These are phyloP conservation scores for Oscarella lobularis DNA, from an alignment of 37 sponge, comb jelly and placozoan genomes.

Conservation along the genomic window DNA sequence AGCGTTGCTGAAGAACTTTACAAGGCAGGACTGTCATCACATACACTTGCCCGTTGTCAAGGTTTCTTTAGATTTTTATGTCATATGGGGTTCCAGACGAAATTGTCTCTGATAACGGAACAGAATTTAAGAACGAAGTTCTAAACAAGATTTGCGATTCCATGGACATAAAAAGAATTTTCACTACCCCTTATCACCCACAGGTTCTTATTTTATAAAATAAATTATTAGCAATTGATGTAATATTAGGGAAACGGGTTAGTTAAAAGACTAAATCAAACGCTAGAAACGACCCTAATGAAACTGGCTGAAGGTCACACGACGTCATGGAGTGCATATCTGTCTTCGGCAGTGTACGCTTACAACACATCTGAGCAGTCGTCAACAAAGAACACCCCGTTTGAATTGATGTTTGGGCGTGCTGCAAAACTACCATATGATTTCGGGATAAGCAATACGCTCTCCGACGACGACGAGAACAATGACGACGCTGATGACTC, in stretches of 20 bases:
- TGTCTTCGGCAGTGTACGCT: neutral
- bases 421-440: slow-evolving; percentile 14
- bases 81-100: slow-evolving; percentile 15
- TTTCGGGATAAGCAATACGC: neutral
- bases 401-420: slow-evolving; percentile 6
- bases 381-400: neutral
- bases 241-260: neutral
- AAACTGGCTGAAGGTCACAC: slow-evolving; percentile 6
- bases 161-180: slow-evolving; percentile 6
- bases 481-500: neutral
- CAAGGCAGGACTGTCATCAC: no score
- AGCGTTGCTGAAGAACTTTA: neutral
- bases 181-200: slow-evolving; percentile 25
- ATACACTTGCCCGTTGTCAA: no score
- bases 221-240: no score
- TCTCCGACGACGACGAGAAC: neutral
- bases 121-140: slow-evolving; percentile 14
- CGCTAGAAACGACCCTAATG: neutral
- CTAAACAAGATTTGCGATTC: slow-evolving; percentile 2
- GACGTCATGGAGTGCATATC: neutral
- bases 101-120: slow-evolving; percentile 21
- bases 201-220: no score
- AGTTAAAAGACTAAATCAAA: neutral
- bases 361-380: neutral
- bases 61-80: slow-evolving; percentile 12